Evolutionary conservation across 2,888 invertebrate species (phyloP).

Genomic region (Rhogogaster chlorosoma): DNA sequence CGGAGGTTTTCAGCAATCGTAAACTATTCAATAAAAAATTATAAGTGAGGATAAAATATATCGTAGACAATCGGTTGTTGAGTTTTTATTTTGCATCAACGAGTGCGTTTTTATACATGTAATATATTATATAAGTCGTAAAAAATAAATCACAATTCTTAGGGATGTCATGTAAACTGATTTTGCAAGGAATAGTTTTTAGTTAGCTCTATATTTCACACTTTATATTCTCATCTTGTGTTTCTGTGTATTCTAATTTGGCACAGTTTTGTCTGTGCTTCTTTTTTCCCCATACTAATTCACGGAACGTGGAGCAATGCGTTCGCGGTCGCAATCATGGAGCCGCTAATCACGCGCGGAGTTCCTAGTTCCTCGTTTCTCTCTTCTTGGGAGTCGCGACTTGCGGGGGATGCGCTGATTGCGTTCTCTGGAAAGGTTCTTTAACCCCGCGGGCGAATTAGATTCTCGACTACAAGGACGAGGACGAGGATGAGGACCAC

Average conservation of each 20-base stretch:
- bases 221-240: background rate
- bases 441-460: conserved; percentile 34
- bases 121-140: no score
- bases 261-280: background rate
- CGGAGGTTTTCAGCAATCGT: no score
- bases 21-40: no score
- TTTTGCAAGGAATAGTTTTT: no score
- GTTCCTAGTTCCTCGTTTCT: conserved; percentile 8
- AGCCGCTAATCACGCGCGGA: conserved; percentile 35
- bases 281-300: background rate
- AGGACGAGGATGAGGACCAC: background rate
- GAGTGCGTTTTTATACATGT: no score
- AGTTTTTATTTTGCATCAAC: no score
- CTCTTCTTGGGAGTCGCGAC: background rate
- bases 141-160: no score
- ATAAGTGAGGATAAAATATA: no score
- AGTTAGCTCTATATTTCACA: background rate
- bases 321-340: conserved; percentile 33
- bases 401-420: conserved; percentile 25
- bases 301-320: background rate
- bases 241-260: background rate
- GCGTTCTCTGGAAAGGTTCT: conserved; percentile 43
- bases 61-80: no score
- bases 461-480: conserved; percentile 18
- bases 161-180: no score